Conservation (phyloP, 2,797 vertebrate species). For the Sebastes cheni region DNA sequence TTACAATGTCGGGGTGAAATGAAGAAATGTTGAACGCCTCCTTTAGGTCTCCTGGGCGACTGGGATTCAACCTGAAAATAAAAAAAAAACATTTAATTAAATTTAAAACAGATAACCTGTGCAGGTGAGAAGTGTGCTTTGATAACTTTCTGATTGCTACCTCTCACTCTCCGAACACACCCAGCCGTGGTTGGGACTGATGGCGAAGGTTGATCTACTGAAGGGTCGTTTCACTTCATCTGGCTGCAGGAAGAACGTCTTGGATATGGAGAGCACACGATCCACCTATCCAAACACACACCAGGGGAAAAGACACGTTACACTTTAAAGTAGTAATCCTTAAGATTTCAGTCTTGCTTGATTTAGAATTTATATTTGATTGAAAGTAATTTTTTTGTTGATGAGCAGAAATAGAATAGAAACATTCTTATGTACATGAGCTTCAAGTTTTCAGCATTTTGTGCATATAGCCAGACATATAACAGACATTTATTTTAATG, state of each 20-base stretch:
- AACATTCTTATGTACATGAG: no score
- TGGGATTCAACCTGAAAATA: slow-evolving; percentile 76
- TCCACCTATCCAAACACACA: slow-evolving; percentile 68
- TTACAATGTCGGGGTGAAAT: slow-evolving; percentile 72
- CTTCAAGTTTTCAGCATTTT: no score
- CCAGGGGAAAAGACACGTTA: no score
- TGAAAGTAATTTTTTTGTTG: no score
- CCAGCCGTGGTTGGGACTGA: slow-evolving; percentile 75
- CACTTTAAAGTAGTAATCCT: no score
- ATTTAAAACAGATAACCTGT: neutral
- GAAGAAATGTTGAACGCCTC: slow-evolving; percentile 75
- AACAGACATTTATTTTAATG: no score
- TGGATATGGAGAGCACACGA: slow-evolving; percentile 62
- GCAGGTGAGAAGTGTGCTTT: neutral
- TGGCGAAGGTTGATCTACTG: slow-evolving; percentile 43
- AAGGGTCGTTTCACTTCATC: slow-evolving; percentile 70
- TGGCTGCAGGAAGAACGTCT: slow-evolving; percentile 78
- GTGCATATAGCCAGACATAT: no score
- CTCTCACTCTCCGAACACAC: slow-evolving; percentile 70
- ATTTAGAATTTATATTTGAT: no score
- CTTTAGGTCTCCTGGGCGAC: slow-evolving; percentile 78
- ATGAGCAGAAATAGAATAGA: no score
- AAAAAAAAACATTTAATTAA: neutral
- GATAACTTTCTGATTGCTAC: slow-evolving; percentile 17
- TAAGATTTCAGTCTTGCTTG: no score